Conservation (phyloP, 2,797 vertebrate species). For the Pristis pectinata region DNA sequence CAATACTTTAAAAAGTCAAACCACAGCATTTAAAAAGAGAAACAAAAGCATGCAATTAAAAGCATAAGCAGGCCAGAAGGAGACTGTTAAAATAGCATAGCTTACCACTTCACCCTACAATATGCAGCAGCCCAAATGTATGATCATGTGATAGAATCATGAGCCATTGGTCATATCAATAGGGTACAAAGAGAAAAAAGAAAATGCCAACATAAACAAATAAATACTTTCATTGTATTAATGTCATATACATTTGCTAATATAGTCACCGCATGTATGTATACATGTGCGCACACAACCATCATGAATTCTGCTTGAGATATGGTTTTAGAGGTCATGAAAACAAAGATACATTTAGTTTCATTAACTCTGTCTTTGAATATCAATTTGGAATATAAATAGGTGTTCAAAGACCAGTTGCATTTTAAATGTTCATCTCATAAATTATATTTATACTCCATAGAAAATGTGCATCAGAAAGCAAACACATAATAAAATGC, state of each 20-base stretch:
- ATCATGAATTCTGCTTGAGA: not conserved
- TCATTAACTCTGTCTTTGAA: not conserved
- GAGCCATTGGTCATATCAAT: conserved; percentile 45
- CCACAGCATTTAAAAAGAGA: not conserved
- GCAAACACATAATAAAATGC: not conserved
- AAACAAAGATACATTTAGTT: not conserved
- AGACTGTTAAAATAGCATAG: conserved; percentile 27
- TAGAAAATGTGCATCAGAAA: not conserved
- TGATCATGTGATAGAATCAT: conserved; percentile 47
- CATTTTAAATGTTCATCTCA: too few relatives aligned
- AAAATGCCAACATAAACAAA: conserved; percentile 39
- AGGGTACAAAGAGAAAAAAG: conserved; percentile 44
- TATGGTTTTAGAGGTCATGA: not conserved
- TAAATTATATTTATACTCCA: not conserved
- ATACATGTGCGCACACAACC: not conserved
- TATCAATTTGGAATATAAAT: not conserved
- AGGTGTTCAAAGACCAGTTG: not conserved
- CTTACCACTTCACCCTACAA: conserved; percentile 79
- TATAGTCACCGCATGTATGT: conserved; percentile 7
- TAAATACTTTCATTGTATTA: not conserved
- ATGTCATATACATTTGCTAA: conserved; percentile 10
- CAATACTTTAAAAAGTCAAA: not conserved
- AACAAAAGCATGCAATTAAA: conserved; percentile 14
- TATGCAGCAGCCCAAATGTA: conserved; percentile 44
- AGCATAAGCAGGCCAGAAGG: not conserved